A percentile compares a stretch with the other conserved stretches of the same genome.
phyloP scores from a whole-genome alignment of 2,797 vertebrate species.

The Cirrhinus mrigala region DNA sequence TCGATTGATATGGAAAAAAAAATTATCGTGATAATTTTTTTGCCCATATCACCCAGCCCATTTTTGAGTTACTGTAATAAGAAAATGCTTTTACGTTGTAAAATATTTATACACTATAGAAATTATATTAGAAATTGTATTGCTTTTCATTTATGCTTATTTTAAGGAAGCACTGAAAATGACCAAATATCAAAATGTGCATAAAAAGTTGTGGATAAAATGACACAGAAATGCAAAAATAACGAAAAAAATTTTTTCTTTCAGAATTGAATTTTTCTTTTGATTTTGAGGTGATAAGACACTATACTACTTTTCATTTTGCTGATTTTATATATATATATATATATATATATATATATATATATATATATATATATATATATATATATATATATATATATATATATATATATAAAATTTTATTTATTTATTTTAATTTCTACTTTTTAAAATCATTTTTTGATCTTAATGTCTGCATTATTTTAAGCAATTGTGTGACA shows the following conservation, averaged over 20 bases:
- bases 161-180: not conserved
- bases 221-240: not conserved
- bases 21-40: too few relatives aligned
- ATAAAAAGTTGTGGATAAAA: slow-evolving; percentile 35
- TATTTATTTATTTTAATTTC: too few relatives aligned
- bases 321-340: not conserved
- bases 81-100: too few relatives aligned
- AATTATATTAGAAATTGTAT: too few relatives aligned
- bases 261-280: not conserved
- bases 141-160: not conserved
- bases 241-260: not conserved
- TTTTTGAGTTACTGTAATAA: too few relatives aligned
- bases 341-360: too few relatives aligned
- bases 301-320: not conserved
- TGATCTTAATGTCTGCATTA: not conserved
- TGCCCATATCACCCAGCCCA: too few relatives aligned
- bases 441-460: not conserved
- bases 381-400: too few relatives aligned
- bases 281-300: not conserved
- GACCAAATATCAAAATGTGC: not conserved
- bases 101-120: too few relatives aligned
- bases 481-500: not conserved
- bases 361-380: too few relatives aligned
- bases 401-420: too few relatives aligned
- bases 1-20: too few relatives aligned